Evolutionary conservation across 2,113 vertebrate genomes (phyloP), one percentile per base, ranked within the genome.

Genomic region (Oreochromis tanganicae): DNA sequence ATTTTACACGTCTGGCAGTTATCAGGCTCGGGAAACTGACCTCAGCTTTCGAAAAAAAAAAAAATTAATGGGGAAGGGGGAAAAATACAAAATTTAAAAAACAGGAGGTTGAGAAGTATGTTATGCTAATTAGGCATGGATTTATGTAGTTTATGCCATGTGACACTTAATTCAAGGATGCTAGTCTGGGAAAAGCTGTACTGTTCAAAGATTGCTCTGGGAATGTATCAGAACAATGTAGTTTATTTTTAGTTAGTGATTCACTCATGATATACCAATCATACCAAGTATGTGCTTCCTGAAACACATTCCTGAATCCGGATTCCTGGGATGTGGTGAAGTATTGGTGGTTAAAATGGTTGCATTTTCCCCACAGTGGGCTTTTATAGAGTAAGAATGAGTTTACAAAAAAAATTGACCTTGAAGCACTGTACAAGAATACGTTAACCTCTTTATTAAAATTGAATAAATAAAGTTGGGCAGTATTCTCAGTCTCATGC

Each of bases 11-110:
- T 7, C 1, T 66, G 32, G 61, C 61, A 66, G 17, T 66, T n/a
- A 36, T 66, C 2, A 1, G 32, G 32, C 6, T 66, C 2, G 0
- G 61, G 32, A 66, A 66, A 66, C 61, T 66, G 61, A 66, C 32
- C 32, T 36, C 6, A 0, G 0, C 61, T 66, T 66, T 36, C 32
- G n/a, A 63, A 36, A 27, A 27, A 27, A 27, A 27, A 27, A 27
- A 36, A 36, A 36, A 36, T 8, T 36, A 63, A 63, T 36, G 5
- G 61, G 32, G 9, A n/a, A 63, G 16, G 59, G 29, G 59, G 1
- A 11, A 36, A 12, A 63, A 63, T 63, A 36, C 32, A 63, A 63
- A 63, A 2, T 36, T 19, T 10, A 7, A 36, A 36, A 63, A 66
- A 66, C 17, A n/a, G 61, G 61, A 66, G 1, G 32, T 38, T 66